phyloP scores from a whole-genome alignment of 2,113 vertebrate species.

The human region DNA sequence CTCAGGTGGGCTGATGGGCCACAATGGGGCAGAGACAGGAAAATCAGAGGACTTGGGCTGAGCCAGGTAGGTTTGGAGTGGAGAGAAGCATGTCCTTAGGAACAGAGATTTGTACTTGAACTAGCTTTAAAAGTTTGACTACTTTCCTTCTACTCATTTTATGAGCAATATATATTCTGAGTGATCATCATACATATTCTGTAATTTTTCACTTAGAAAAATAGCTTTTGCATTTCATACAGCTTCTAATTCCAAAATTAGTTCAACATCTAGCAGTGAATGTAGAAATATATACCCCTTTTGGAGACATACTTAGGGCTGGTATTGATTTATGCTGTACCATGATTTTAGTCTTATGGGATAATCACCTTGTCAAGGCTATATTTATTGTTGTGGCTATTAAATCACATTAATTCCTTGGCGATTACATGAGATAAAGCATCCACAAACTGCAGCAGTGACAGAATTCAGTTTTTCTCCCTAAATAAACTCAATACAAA shows the following conservation, averaged over 20 bases:
- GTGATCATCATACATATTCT: slow-evolving; percentile 70
- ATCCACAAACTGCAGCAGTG: slow-evolving; percentile 51
- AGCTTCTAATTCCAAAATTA: slow-evolving; percentile 76
- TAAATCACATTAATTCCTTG: slow-evolving; percentile 78
- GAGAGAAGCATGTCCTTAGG: background rate
- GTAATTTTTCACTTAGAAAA: slow-evolving; percentile 74
- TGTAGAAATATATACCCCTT: slow-evolving; percentile 59
- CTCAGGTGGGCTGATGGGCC: background rate
- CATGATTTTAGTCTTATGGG: slow-evolving; percentile 67
- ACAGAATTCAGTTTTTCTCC: slow-evolving; percentile 70
- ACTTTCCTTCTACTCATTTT: slow-evolving; percentile 56
- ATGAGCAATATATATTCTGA: slow-evolving; percentile 70
- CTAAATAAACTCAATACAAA: slow-evolving; percentile 63
- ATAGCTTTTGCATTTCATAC: slow-evolving; percentile 58
- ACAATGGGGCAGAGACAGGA: background rate
- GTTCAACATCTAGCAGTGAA: slow-evolving; percentile 63
- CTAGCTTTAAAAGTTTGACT: slow-evolving; percentile 49
- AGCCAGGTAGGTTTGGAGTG: background rate
- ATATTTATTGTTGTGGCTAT: slow-evolving; percentile 72
- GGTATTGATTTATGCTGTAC: slow-evolving; percentile 68
- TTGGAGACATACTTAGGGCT: slow-evolving; percentile 31
- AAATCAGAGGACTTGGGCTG: background rate
- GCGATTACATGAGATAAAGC: slow-evolving; percentile 36
- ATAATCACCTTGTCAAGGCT: slow-evolving; percentile 70
- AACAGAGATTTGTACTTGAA: slow-evolving; percentile 28